These are phyloP conservation scores for Morone chrysops DNA, from an alignment of 2,113 vertebrate species.

Conservation along the genomic window DNA sequence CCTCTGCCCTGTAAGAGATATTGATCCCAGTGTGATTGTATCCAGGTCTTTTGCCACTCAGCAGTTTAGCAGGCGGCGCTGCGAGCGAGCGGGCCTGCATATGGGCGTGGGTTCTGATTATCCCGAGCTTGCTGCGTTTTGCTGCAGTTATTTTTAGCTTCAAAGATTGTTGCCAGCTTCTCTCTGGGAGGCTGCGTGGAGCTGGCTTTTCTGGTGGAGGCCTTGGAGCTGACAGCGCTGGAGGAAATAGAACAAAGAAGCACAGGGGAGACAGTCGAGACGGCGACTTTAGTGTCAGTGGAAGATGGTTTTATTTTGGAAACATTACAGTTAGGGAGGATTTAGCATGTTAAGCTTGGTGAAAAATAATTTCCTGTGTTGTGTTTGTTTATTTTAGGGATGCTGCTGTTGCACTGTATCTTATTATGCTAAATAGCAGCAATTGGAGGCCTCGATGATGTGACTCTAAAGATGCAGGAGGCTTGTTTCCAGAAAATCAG, in stretches of 20 bases:
- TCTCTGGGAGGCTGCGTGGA: conserved; percentile 61
- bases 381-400: conserved; percentile 50
- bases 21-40: conserved; percentile 72
- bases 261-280: conserved; percentile 45
- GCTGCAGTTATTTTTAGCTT: conserved; percentile 80
- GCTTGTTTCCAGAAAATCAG: conserved; percentile 49
- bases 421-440: conserved; percentile 51
- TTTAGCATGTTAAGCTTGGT: conserved; percentile 45
- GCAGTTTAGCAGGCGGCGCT: conserved; percentile 66
- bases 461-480: conserved; percentile 16
- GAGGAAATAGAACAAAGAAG: conserved; percentile 62
- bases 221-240: conserved; percentile 50
- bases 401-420: conserved; percentile 16
- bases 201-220: conserved; percentile 62
- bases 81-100: conserved; percentile 50
- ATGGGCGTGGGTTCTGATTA: conserved; percentile 76
- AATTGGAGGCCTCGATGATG: conserved; percentile 11
- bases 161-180: conserved; percentile 72
- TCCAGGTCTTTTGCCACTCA: conserved; percentile 73
- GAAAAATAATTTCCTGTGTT: conserved; percentile 1
- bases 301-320: conserved; percentile 47
- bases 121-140: conserved; percentile 62
- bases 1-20: conserved; percentile 52
- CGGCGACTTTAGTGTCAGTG: conserved; percentile 42
- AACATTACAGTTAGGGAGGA: conserved; percentile 42